Evolutionary conservation across 1,140 invertebrate genomes (phyloP), one percentile per base, ranked within the genome.

Genomic region (Andrena cerasifolii): DNA sequence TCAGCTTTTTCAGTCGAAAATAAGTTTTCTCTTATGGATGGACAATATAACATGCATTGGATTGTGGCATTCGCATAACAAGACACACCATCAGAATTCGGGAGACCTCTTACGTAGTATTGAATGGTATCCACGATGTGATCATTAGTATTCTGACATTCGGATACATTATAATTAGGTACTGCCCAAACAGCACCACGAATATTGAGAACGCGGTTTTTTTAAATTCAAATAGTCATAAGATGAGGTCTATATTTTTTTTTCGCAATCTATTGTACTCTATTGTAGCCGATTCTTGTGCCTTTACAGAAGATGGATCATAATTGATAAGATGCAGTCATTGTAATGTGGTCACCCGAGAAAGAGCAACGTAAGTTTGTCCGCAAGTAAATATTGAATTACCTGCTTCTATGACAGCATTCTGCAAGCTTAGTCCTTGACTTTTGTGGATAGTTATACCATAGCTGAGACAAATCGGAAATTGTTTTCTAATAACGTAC

Each of bases 311-410:
- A 49, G 43, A 49, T 47, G 84, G 84, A 82, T 88, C 84, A 51
- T 83, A 89, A 84, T 91, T 89, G 10, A 89, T 83, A 49, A 91
- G 66, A 79, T 88, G 79, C 33, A 88, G 61, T 47, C 89, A 88
- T 31, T 88, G 58, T 14, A 92, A 73, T 8, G 63, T 83, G 21
- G 82, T 89, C 12, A 90, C 85, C 71, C 89, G 82, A n/a, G 89
- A 90, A 7, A 91, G 73, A 54, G 90, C 89, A 26, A 91, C 89
- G 82, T 90, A 92, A 47, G 78, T 80, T 82, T 91, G 88, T 16
- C 90, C 91, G 66, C 47, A 65, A 72, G 68, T 79, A 67, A 91
- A 91, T 51, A 90, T 68, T 33, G 66, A 75, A 81, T 87, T 87
- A 36, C 86, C 88, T 26, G 82, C 78, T 72, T 90, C 86, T 14